A percentile compares a stretch with the other conserved stretches of the same genome.
Evolutionary conservation across 37 sponge, comb jelly and placozoan genomes (phyloP).

Genomic region (Tethya wilhelma): DNA sequence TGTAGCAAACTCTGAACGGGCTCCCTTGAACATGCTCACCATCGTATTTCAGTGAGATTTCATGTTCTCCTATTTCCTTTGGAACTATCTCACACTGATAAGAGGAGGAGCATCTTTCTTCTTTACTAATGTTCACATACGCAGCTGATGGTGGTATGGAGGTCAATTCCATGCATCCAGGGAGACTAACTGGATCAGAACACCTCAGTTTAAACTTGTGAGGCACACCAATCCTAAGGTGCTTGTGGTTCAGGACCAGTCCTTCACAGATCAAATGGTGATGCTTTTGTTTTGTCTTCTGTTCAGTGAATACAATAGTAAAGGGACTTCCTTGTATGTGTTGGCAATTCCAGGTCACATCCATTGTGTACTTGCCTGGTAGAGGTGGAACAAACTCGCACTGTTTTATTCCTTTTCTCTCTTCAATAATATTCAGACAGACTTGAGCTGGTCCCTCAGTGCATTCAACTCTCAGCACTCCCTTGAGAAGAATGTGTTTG

Average conservation of each 20-base stretch:
- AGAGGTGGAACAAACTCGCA: slow-evolving; percentile 44
- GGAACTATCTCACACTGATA: slow-evolving; percentile 58
- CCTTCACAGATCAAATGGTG: slow-evolving; percentile 40
- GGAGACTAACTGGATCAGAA: slow-evolving; percentile 38
- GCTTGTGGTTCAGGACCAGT: slow-evolving; percentile 33
- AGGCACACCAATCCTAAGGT: slow-evolving; percentile 51
- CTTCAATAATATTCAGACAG: slow-evolving; percentile 19
- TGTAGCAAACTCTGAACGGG: slow-evolving; percentile 56
- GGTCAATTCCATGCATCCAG: neutral
- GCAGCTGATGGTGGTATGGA: slow-evolving; percentile 38
- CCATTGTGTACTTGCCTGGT: slow-evolving; percentile 35
- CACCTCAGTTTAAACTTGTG: slow-evolving; percentile 59
- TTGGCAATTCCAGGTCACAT: slow-evolving; percentile 59
- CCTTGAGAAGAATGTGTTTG: slow-evolving; percentile 2
- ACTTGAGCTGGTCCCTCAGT: slow-evolving; percentile 52
- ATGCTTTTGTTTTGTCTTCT: neutral
- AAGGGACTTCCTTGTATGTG: slow-evolving; percentile 62
- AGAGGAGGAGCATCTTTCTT: neutral
- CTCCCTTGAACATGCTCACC: slow-evolving; percentile 69
- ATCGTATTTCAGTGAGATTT: slow-evolving; percentile 41
- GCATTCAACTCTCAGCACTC: slow-evolving; percentile 45
- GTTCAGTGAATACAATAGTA: slow-evolving; percentile 12
- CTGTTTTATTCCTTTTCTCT: slow-evolving; percentile 23
- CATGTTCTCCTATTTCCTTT: slow-evolving; percentile 37
- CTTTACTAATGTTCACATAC: neutral